A percentile compares a stretch with the other conserved stretches of the same genome.
These are phyloP conservation scores for Hyphantria cunea DNA, from an alignment of 1,140 invertebrate species.

Conservation along the genomic window DNA sequence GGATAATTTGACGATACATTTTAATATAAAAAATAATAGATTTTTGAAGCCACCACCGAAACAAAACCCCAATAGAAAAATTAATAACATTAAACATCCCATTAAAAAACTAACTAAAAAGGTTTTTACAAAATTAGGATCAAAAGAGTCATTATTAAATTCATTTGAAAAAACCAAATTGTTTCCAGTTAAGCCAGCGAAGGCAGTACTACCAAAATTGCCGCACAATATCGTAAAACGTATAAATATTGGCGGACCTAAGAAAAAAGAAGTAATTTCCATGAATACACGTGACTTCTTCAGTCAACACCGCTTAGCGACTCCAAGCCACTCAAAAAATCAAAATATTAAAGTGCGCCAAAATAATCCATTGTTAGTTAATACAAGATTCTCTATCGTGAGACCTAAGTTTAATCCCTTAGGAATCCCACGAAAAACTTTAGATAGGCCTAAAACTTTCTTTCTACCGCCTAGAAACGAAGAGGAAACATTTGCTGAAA, in stretches of 20 bases:
- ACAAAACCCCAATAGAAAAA: background rate
- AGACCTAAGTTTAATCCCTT: constrained; percentile 42
- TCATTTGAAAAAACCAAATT: constrained; percentile 42
- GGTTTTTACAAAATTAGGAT: too few species aligned
- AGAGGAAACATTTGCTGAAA: constrained; percentile 43
- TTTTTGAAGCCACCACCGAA: background rate
- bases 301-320: constrained; percentile 35
- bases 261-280: constrained; percentile 37
- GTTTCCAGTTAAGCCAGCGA: constrained; percentile 38
- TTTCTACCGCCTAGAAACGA: constrained; percentile 20
- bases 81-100: background rate
- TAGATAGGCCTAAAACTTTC: constrained; percentile 18
- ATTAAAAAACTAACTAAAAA: background rate
- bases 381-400: constrained; percentile 35
- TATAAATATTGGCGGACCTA: constrained; percentile 33
- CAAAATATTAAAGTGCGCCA: constrained; percentile 7
- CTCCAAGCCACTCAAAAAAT: constrained; percentile 6
- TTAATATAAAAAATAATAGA: background rate
- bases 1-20: too few species aligned
- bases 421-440: constrained; percentile 7
- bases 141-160: background rate
- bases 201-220: constrained; percentile 34
- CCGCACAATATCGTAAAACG: constrained; percentile 31
- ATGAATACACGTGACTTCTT: constrained; percentile 53
- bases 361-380: constrained; percentile 8